Percentiles rank a stretch among this genome's conserved stretches.
Evolutionary conservation across 2,888 invertebrate genomes (phyloP).

Genomic region (Apamea monoglypha): DNA sequence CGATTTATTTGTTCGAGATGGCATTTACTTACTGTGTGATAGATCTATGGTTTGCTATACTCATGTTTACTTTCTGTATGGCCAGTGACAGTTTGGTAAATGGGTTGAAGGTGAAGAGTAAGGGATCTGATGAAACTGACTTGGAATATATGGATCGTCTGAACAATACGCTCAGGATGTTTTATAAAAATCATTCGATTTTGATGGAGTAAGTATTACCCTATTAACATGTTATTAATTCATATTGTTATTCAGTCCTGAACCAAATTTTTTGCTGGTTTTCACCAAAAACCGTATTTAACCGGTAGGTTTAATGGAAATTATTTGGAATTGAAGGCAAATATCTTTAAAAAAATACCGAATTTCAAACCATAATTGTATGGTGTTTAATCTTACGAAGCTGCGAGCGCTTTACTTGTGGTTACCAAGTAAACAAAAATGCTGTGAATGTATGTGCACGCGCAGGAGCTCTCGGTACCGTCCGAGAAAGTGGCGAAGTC

Average conservation of each 20-base stretch:
- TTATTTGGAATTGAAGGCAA: background rate
- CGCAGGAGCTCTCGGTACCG: background rate
- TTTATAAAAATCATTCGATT: conserved; percentile 74
- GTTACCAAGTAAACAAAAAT: background rate
- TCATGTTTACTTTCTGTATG: conserved; percentile 75
- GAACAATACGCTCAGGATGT: conserved; percentile 71
- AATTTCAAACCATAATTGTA: background rate
- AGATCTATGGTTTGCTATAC: conserved; percentile 80
- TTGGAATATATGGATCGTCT: conserved; percentile 71
- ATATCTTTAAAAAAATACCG: no score
- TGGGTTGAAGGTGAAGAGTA: conserved; percentile 66
- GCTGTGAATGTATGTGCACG: background rate
- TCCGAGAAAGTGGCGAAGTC: background rate
- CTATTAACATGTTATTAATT: background rate
- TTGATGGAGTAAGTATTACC: conserved; percentile 73
- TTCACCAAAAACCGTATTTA: background rate
- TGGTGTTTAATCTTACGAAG: background rate
- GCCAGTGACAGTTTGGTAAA: conserved; percentile 73
- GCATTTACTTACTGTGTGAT: conserved; percentile 70
- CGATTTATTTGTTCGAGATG: conserved; percentile 73
- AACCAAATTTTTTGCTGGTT: background rate
- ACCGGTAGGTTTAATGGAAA: no score
- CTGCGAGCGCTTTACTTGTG: background rate
- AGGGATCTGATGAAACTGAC: conserved; percentile 57
- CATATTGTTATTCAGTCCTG: background rate